Percentiles rank a stretch among this genome's conserved stretches.
These are phyloP conservation scores for Leptobrachium leishanense DNA, from an alignment of 2,113 vertebrate genomes.

Conservation along the genomic window DNA sequence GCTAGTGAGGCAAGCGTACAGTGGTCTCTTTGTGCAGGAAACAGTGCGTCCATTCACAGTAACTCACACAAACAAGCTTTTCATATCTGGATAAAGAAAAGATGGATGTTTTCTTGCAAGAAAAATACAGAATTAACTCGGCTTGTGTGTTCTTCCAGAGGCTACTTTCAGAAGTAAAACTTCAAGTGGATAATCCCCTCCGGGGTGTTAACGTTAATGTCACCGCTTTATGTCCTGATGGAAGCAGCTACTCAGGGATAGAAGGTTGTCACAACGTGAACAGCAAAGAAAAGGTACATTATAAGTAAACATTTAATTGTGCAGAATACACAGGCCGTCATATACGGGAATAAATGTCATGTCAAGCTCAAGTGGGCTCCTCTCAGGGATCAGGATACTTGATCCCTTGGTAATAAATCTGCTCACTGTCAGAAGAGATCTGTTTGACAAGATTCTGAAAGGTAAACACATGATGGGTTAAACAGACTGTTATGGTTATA, in stretches of 20 bases:
- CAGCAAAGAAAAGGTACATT: slow-evolving; percentile 81
- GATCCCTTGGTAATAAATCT: too few species aligned
- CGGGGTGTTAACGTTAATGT: slow-evolving; percentile 83
- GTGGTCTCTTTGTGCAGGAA: slow-evolving; percentile 24
- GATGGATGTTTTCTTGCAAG: slow-evolving; percentile 36
- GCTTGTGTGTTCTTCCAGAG: slow-evolving; percentile 71
- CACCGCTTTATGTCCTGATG: slow-evolving; percentile 86
- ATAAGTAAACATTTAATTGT: too few species aligned
- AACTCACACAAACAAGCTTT: slow-evolving; percentile 11
- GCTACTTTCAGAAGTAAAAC: slow-evolving; percentile 86
- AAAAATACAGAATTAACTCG: slow-evolving; percentile 38
- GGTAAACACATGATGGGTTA: too few species aligned
- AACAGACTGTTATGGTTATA: too few species aligned
- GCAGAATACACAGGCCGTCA: too few species aligned
- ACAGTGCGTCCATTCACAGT: slow-evolving; percentile 20
- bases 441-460: too few species aligned
- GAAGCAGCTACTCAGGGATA: slow-evolving; percentile 70
- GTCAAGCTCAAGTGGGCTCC: too few species aligned
- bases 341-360: too few species aligned
- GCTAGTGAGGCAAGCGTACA: background rate
- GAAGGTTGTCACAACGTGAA: slow-evolving; percentile 83
- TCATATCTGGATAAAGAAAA: slow-evolving; percentile 9
- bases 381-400: too few species aligned
- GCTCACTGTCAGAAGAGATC: too few species aligned
- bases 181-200: slow-evolving; percentile 84